Evolutionary conservation across 2,113 vertebrate genomes (phyloP).

Genomic region (Ammodytes marinus): DNA sequence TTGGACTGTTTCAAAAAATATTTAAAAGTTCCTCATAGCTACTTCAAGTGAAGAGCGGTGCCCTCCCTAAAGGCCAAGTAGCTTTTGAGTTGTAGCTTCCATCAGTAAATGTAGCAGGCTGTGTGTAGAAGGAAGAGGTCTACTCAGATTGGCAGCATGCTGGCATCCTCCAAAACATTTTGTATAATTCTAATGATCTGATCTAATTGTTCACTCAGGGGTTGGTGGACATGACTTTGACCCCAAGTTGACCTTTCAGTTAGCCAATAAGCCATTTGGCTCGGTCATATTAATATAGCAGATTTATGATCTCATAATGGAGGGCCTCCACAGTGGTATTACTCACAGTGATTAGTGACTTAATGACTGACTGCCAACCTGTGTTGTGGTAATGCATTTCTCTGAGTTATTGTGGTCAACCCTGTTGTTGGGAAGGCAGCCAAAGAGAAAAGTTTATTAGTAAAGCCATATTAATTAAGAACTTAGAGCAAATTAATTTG

Average conservation of each 20-base stretch:
- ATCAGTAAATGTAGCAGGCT: background rate
- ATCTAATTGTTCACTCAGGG: slow-evolving; percentile 51
- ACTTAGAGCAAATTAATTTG: slow-evolving; percentile 62
- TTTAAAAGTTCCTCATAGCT: too few species aligned
- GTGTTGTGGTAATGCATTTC: slow-evolving; percentile 55
- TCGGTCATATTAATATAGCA: slow-evolving; percentile 41
- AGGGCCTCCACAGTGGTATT: slow-evolving; percentile 48
- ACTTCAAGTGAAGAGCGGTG: background rate
- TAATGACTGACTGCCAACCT: slow-evolving; percentile 66
- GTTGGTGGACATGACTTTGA: slow-evolving; percentile 48
- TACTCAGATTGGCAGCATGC: background rate
- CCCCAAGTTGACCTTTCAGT: slow-evolving; percentile 49
- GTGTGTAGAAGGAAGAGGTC: background rate
- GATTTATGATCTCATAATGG: slow-evolving; percentile 68
- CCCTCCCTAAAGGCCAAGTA: background rate
- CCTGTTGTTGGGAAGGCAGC: slow-evolving; percentile 56
- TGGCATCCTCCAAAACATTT: slow-evolving; percentile 14
- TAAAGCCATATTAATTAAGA: slow-evolving; percentile 71
- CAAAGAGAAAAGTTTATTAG: slow-evolving; percentile 71
- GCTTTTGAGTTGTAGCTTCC: background rate
- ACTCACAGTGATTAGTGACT: slow-evolving; percentile 69
- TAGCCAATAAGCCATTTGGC: slow-evolving; percentile 48
- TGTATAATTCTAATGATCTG: slow-evolving; percentile 31
- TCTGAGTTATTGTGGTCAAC: slow-evolving; percentile 67
- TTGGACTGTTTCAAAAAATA: too few species aligned